Evolutionary conservation across 1,140 invertebrate genomes (phyloP).

Genomic region (Diabrotica virgifera): DNA sequence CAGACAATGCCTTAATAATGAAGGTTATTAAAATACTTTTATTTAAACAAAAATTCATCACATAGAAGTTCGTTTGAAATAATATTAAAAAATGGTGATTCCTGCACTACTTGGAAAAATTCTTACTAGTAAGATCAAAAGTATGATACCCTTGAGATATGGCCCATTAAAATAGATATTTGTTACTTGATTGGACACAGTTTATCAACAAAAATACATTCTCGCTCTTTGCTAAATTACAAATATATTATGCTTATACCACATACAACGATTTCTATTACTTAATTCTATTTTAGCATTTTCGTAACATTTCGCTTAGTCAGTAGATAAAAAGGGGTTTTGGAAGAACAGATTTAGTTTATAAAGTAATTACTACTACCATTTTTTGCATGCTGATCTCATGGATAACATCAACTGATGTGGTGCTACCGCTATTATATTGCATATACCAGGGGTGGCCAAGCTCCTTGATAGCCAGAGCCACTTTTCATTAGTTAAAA

Average conservation of each 20-base stretch:
- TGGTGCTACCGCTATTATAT: too few species aligned
- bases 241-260: conserved; percentile 11
- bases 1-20: too few species aligned
- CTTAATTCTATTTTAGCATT: conserved; percentile 13
- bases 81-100: too few species aligned
- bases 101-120: too few species aligned
- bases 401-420: neutral
- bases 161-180: conserved; percentile 1
- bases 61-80: too few species aligned
- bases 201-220: neutral
- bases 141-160: conserved; percentile 5
- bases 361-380: neutral
- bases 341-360: conserved; percentile 25
- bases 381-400: neutral
- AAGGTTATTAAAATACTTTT: too few species aligned
- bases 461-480: too few species aligned
- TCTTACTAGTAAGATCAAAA: neutral
- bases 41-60: too few species aligned
- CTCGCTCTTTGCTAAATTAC: neutral
- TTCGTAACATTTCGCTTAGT: conserved; percentile 20
- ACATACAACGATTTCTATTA: conserved; percentile 10
- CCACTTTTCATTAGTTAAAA: too few species aligned
- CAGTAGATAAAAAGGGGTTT: conserved; percentile 9
- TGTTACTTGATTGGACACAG: conserved; percentile 8
- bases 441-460: too few species aligned